Evolutionary conservation across 2,797 vertebrate species (phyloP), one percentile per base, ranked within the genome.

Genomic region (Discoglossus pictus): DNA sequence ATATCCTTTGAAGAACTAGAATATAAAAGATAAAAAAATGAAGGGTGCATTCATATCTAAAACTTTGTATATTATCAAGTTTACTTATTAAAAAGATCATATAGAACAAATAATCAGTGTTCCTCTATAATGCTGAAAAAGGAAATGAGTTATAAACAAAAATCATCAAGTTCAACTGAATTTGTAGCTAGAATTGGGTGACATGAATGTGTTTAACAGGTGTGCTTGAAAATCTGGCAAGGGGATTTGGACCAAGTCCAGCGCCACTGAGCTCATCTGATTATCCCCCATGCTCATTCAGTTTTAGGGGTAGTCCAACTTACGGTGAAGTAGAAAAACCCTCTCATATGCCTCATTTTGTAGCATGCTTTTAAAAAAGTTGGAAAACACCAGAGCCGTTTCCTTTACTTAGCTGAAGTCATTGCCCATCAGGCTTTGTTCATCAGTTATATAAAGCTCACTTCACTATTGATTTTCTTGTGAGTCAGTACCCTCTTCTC

Each of bases 121-220:
- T n/a, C n/a, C n/a, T n/a, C n/a, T n/a, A n/a, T n/a, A n/a, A n/a
- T n/a, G n/a, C n/a, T n/a, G n/a, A n/a, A n/a, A n/a, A n/a, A n/a
- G n/a, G n/a, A n/a, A n/a, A n/a, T n/a, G n/a, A n/a, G n/a, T n/a
- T n/a, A n/a, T n/a, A n/a, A n/a, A n/a, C n/a, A n/a, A n/a, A n/a
- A n/a, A n/a, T n/a, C n/a, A n/a, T n/a, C n/a, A n/a, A n/a, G n/a
- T n/a, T n/a, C n/a, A n/a, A n/a, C n/a, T n/a, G n/a, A n/a, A n/a
- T n/a, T n/a, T n/a, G n/a, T 79, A 80, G 74, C 76, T 73, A 68
- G 67, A 78, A 17, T 74, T 78, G 65, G 67, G 75, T 75, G 77
- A 79, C 80, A 82, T 66, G 73, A 84, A 84, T 86, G 71, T 76
- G 51, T 82, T 79, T 79, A 85, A 78, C 84, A 87, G 80, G 86